These are phyloP conservation scores for Holocentrus rufus DNA, from an alignment of 2,797 vertebrate genomes.

Conservation along the genomic window DNA sequence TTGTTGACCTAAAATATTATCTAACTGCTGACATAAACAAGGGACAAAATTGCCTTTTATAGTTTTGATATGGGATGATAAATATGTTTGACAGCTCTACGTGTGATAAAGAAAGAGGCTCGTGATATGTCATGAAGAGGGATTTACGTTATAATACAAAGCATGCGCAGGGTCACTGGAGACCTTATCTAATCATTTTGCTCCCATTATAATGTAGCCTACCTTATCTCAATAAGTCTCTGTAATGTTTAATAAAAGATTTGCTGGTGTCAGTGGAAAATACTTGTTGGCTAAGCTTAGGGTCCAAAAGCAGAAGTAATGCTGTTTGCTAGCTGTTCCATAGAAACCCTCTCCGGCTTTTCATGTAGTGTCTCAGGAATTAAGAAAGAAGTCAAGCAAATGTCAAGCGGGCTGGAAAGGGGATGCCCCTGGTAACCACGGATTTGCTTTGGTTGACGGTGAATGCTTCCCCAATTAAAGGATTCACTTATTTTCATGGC, in stretches of 20 bases:
- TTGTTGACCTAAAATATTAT: constrained; percentile 40
- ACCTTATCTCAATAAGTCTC: constrained; percentile 55
- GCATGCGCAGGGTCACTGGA: constrained; percentile 26
- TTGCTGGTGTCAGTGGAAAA: constrained; percentile 56
- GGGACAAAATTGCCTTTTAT: constrained; percentile 44
- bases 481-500: constrained; percentile 4
- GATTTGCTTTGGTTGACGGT: constrained; percentile 7
- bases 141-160: constrained; percentile 53
- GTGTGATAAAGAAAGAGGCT: constrained; percentile 30
- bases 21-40: constrained; percentile 37
- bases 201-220: constrained; percentile 41
- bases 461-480: constrained; percentile 26
- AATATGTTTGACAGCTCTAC: constrained; percentile 61
- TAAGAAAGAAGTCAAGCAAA: constrained; percentile 24
- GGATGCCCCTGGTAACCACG: background rate
- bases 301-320: constrained; percentile 44
- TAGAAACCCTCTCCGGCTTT: constrained; percentile 27
- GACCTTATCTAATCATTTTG: constrained; percentile 59
- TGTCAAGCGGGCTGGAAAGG: constrained; percentile 18
- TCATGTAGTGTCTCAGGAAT: background rate
- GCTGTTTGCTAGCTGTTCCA: constrained; percentile 5
- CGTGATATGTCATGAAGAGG: constrained; percentile 40
- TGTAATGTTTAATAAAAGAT: constrained; percentile 58
- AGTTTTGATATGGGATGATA: constrained; percentile 55
- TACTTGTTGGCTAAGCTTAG: constrained; percentile 1